phyloP scores from a whole-genome alignment of 2,888 invertebrate genomes.

The Callimorpha dominula region DNA sequence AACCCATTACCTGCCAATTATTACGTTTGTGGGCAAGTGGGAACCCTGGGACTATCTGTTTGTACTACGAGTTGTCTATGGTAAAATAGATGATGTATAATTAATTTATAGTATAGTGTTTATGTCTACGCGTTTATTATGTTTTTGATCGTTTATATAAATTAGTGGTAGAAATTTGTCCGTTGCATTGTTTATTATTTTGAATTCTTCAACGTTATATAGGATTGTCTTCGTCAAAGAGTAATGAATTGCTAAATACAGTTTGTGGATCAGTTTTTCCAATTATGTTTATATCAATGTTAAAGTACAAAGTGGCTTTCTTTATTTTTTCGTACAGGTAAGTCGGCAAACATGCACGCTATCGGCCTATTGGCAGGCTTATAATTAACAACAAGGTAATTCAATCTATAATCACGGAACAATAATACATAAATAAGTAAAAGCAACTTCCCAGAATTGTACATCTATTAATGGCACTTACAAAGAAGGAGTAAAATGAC shows the following conservation, averaged over 20 bases:
- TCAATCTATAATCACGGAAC: not conserved
- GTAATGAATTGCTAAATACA: too few relatives aligned
- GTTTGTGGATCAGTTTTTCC: too few relatives aligned
- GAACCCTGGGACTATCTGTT: conserved; percentile 48
- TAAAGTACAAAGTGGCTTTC: not conserved
- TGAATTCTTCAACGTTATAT: too few relatives aligned
- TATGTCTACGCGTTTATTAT: conserved; percentile 15
- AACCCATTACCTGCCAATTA: conserved; percentile 13
- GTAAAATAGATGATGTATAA: conserved; percentile 55
- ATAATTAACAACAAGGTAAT: not conserved
- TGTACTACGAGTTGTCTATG: conserved; percentile 51
- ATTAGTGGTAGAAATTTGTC: too few relatives aligned
- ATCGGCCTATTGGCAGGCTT: not conserved
- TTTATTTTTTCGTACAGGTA: not conserved
- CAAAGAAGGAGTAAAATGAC: not conserved
- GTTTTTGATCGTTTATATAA: too few relatives aligned
- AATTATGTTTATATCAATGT: too few relatives aligned
- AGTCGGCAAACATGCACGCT: not conserved
- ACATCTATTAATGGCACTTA: not conserved
- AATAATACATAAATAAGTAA: not conserved
- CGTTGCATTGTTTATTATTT: too few relatives aligned
- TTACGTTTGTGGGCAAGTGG: not conserved
- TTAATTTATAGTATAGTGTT: conserved; percentile 53
- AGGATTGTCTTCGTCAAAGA: too few relatives aligned
- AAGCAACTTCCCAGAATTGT: not conserved